Evolutionary conservation across 2,113 vertebrate species (phyloP), one percentile per base, ranked within the genome.

Genomic region (Nettapus auritus): DNA sequence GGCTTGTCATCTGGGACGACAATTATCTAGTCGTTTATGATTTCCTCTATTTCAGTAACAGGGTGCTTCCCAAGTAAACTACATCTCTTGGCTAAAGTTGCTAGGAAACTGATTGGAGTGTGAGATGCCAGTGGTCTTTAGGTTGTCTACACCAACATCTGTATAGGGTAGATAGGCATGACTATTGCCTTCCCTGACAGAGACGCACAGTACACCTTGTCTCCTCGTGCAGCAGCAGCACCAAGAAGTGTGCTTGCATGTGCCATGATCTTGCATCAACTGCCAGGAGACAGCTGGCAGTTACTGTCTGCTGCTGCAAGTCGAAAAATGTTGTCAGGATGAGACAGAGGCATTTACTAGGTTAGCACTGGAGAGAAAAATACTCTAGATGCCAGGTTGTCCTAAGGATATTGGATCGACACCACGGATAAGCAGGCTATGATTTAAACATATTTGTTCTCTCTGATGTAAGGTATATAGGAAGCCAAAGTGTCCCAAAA

Each of bases 221-320:
- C 56, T 87, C 36, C 26, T 15, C 0, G 0, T 63, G 48, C 56
- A 46, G 38, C 6, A 8, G 19, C 59, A 33, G 2, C 11, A 4
- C 29, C 29, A n/a, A 8, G 28, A 48, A 80, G 20, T 2, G 0
- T 0, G 0, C 36, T 3, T n/a, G 13, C 46, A 13, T 5, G 2
- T 67, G 28, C 36, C 15, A 3, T 36, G 25, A 19, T 46, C 10
- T 44, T 86, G 31, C 42, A 33, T 22, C 74, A 50, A 63, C 28
- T 26, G 15, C 8, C 4, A n/a, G 42, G 56, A 55, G 28, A 14
- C 21, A 68, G 21, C 55, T 34, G 20, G 44, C 62, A 28, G n/a
- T 31, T 50, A 2, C 6, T 74, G 73, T 48, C 19, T 48, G 34
- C 38, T 85, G 19, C 56, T 62, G 40, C 4, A 3, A 53, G n/a